These are phyloP conservation scores for Saccostrea cuccullata DNA, from an alignment of 1,140 invertebrate species.

Conservation along the genomic window DNA sequence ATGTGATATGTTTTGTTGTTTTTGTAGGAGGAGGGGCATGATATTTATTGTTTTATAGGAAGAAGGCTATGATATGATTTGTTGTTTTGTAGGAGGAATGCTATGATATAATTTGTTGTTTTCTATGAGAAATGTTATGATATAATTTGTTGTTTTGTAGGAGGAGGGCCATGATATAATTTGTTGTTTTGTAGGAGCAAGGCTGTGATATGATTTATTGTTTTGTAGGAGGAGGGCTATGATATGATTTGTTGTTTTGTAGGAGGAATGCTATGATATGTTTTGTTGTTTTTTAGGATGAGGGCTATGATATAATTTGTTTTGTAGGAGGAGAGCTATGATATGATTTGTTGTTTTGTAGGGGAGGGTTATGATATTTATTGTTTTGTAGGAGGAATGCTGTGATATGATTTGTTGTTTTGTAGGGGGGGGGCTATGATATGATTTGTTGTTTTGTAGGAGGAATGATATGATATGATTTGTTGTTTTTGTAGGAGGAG, in stretches of 20 bases:
- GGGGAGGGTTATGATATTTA: slow-evolving; percentile 95
- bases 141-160: no score
- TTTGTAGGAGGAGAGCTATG: no score
- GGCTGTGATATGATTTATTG: not conserved
- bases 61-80: no score
- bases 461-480: not conserved
- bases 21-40: slow-evolving; percentile 88
- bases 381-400: slow-evolving; percentile 92
- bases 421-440: no score
- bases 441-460: no score
- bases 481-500: slow-evolving; percentile 66
- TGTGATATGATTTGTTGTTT: slow-evolving; percentile 70
- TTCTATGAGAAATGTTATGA: slow-evolving; percentile 82
- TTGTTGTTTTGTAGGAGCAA: not conserved
- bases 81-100: no score
- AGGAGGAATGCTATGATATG: no score
- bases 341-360: slow-evolving; percentile 90
- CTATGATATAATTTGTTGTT: slow-evolving; percentile 18
- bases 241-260: slow-evolving; percentile 83
- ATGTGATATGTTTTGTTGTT: slow-evolving; percentile 95
- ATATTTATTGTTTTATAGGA: not conserved
- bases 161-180: not conserved
- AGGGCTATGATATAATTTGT: no score
- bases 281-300: no score
- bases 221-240: slow-evolving; percentile 81